Conservation (phyloP, 2,113 vertebrate species). For the Tachycineta bicolor region DNA sequence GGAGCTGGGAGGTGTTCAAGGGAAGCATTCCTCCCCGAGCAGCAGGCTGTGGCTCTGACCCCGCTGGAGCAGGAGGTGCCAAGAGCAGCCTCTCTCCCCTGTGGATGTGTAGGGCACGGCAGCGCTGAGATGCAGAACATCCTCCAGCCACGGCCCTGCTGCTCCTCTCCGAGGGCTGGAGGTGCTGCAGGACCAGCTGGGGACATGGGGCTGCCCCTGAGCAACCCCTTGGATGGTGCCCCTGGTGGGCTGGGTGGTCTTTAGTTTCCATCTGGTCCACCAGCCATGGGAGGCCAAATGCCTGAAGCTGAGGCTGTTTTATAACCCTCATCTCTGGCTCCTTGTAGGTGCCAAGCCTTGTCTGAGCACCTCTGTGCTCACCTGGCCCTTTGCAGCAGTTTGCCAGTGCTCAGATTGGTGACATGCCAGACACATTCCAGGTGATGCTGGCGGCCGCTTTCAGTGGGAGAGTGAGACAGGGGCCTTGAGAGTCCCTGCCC, state of each 20-base stretch:
- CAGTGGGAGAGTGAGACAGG: rapidly evolving
- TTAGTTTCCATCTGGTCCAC: neutral
- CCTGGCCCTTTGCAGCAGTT: neutral
- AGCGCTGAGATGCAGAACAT: neutral
- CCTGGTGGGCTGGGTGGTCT: neutral
- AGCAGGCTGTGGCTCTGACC: rapidly evolving
- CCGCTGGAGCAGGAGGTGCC: rapidly evolving
- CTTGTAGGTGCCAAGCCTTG: neutral
- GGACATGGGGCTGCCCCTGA: neutral
- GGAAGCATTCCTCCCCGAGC: rapidly evolving
- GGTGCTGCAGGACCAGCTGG: neutral
- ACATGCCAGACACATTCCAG: neutral
- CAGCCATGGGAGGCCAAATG: neutral
- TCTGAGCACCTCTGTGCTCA: neutral
- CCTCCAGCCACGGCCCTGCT: neutral
- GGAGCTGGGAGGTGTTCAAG: neutral
- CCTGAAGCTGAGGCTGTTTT: neutral
- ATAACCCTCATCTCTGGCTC: neutral
- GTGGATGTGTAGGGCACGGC: rapidly evolving
- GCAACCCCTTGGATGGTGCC: rapidly evolving
- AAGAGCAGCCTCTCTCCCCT: neutral
- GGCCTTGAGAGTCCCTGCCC: neutral
- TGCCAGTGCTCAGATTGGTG: neutral
- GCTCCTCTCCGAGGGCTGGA: neutral
- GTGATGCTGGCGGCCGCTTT: neutral